Conservation (phyloP, 2,888 invertebrate genomes). For the Sylvicola fuscatus region DNA sequence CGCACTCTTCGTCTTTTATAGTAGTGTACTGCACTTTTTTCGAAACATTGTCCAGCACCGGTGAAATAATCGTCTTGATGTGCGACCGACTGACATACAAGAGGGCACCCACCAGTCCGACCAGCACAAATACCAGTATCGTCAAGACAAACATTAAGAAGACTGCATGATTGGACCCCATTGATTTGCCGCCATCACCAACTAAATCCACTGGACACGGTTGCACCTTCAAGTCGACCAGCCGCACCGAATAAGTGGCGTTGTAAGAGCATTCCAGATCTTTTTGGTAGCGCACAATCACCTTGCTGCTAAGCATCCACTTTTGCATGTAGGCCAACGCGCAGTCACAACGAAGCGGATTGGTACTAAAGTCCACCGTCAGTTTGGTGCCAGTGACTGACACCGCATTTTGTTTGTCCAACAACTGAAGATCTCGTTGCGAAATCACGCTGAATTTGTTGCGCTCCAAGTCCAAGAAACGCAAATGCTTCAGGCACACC, state of each 20-base stretch:
- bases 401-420: constrained; percentile 24
- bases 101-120: constrained; percentile 32
- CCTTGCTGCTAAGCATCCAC: constrained; percentile 41
- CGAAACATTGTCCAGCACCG: constrained; percentile 40
- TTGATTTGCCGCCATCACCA: constrained; percentile 9
- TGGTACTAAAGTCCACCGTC: constrained; percentile 39
- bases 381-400: constrained; percentile 28
- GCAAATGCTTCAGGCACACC: constrained; percentile 38
- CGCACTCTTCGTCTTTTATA: constrained; percentile 36
- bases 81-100: constrained; percentile 38
- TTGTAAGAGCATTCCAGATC: constrained; percentile 29
- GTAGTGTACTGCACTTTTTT: constrained; percentile 54
- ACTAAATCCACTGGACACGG: constrained; percentile 7
- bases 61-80: constrained; percentile 34
- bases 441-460: constrained; percentile 38
- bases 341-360: constrained; percentile 50
- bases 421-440: constrained; percentile 30
- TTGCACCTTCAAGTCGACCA: constrained; percentile 1
- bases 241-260: constrained; percentile 16
- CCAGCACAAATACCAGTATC: constrained; percentile 31
- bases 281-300: constrained; percentile 34
- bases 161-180: constrained; percentile 15
- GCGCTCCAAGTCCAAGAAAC: constrained; percentile 44
- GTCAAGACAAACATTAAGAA: constrained; percentile 28
- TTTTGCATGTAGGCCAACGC: constrained; percentile 35